phyloP scores from a whole-genome alignment of 2,888 invertebrate genomes.

The Halictus ligatus region DNA sequence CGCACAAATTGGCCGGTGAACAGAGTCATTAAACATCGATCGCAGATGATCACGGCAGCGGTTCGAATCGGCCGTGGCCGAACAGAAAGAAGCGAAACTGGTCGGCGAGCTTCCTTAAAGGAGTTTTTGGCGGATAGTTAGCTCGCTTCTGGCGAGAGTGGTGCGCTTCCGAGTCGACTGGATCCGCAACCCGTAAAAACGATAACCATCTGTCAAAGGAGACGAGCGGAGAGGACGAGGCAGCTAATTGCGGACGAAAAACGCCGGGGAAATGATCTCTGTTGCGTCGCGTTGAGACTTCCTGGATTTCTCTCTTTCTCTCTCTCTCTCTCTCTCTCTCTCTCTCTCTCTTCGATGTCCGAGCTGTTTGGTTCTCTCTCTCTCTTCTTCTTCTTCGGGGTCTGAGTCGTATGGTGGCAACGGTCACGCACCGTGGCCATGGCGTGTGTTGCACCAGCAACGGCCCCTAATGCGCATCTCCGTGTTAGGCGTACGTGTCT shows the following conservation, averaged over 20 bases:
- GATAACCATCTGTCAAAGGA: conserved; percentile 12
- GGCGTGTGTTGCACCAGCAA: conserved; percentile 59
- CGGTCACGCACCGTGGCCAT: conserved; percentile 71
- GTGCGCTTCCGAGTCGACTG: background rate
- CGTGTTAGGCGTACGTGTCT: conserved; percentile 41
- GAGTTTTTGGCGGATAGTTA: background rate
- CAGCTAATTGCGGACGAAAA: conserved; percentile 25
- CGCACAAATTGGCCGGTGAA: background rate
- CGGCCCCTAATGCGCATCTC: conserved; percentile 63
- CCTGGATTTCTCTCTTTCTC: conserved; percentile 21
- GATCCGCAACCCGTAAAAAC: background rate
- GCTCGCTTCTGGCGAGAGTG: background rate
- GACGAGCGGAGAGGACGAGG: background rate
- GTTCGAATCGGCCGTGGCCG: background rate
- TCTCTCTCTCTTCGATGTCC: too few species aligned
- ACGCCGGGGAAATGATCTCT: conserved; percentile 23
- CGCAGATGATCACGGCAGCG: background rate
- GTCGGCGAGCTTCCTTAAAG: background rate
- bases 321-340: background rate
- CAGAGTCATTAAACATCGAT: background rate
- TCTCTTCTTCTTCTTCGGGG: background rate
- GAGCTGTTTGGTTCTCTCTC: background rate
- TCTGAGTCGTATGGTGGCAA: conserved; percentile 53
- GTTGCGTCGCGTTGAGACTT: conserved; percentile 28
- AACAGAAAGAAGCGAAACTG: background rate